These are phyloP conservation scores for Flabesymbios commensalis DNA, from an alignment of 2,888 invertebrate genomes.

Conservation along the genomic window DNA sequence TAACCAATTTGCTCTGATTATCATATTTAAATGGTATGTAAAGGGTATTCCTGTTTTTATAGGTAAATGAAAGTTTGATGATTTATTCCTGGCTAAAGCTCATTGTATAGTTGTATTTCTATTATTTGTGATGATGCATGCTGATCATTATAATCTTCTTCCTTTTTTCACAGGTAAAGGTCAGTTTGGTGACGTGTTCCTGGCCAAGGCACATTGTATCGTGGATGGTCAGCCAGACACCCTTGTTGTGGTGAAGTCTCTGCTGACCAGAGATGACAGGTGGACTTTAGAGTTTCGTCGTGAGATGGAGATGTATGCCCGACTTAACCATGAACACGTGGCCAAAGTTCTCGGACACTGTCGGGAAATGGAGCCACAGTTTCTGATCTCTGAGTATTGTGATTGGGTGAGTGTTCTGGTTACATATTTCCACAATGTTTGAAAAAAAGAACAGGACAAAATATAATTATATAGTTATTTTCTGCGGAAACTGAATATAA, in stretches of 20 bases:
- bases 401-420: conserved; percentile 77
- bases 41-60: no score
- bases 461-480: no score
- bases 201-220: conserved; percentile 70
- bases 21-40: no score
- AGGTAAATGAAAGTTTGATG: no score
- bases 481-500: no score
- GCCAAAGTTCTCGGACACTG: conserved; percentile 80
- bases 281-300: conserved; percentile 75
- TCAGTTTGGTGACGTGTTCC: conserved; percentile 87
- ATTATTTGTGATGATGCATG: no score
- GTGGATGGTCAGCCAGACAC: conserved; percentile 57
- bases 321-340: conserved; percentile 78
- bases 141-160: no score
- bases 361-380: conserved; percentile 76
- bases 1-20: no score
- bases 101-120: no score
- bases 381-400: conserved; percentile 85
- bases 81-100: no score
- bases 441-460: no score
- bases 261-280: conserved; percentile 52
- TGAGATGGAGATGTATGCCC: conserved; percentile 83
- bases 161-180: conserved; percentile 76
- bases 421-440: no score
- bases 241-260: conserved; percentile 59